Conservation (phyloP, 1,140 invertebrate species). For the Zaprionus camerounensis region DNA sequence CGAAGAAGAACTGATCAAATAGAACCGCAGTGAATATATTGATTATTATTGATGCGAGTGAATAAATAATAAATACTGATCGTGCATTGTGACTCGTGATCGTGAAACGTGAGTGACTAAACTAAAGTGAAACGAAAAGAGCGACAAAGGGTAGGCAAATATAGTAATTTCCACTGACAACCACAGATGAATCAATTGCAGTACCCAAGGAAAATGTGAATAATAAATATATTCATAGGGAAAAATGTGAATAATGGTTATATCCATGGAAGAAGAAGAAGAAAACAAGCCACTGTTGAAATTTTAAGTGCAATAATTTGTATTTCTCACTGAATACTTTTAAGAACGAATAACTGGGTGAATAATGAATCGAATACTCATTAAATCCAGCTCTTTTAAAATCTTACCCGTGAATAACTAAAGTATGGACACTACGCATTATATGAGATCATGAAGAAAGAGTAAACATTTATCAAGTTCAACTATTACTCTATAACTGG, state of each 20-base stretch:
- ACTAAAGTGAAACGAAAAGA: neutral
- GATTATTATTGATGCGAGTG: neutral
- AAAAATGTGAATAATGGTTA: neutral
- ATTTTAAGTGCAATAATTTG: neutral
- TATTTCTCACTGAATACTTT: neutral
- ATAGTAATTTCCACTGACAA: neutral
- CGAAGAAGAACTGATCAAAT: neutral
- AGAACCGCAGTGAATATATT: neutral
- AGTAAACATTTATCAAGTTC: neutral
- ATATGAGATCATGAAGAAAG: neutral
- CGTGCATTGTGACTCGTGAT: neutral
- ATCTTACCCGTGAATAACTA: neutral
- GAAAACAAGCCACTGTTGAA: neutral
- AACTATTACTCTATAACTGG: neutral
- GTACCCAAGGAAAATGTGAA: neutral
- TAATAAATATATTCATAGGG: neutral
- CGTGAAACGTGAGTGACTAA: neutral
- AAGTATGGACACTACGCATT: neutral
- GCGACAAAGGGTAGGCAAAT: neutral
- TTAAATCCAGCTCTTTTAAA: neutral
- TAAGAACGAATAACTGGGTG: neutral
- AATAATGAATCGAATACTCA: neutral
- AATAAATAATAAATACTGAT: neutral
- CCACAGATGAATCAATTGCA: too few relatives aligned
- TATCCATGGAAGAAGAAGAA: neutral